A percentile compares a stretch with the other conserved stretches of the same genome.
Conservation (phyloP, 2,797 vertebrate species). For the Epinephelus awoara region DNA sequence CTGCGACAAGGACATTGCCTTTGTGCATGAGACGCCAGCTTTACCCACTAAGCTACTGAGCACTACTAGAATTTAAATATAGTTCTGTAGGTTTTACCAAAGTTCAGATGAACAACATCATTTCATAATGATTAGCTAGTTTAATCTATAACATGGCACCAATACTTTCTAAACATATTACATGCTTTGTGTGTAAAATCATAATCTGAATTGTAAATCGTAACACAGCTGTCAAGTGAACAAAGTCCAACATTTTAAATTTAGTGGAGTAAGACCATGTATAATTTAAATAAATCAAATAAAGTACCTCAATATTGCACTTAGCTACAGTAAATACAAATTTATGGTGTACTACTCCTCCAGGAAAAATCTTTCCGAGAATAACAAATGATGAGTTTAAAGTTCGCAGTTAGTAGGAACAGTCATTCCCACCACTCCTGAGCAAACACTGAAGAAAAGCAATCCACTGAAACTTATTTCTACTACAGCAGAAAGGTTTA, state of each 20-base stretch:
- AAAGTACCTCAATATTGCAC: not conserved
- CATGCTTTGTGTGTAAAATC: not conserved
- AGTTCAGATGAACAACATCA: slow-evolving; percentile 1
- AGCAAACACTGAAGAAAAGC: not conserved
- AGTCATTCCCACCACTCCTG: not conserved
- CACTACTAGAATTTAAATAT: not conserved
- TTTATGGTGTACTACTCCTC: not conserved
- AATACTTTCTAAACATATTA: not conserved
- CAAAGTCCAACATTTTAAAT: not conserved
- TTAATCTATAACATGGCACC: not conserved
- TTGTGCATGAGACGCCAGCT: too few relatives aligned
- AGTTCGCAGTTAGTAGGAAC: not conserved
- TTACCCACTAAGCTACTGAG: too few relatives aligned
- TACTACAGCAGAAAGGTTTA: not conserved
- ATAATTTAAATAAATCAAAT: not conserved
- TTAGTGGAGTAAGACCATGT: not conserved
- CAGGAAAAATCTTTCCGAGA: not conserved
- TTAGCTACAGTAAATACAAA: not conserved
- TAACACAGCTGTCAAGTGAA: not conserved
- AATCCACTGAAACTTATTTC: not conserved
- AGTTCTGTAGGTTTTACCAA: not conserved
- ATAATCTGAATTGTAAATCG: not conserved
- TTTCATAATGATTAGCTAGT: not conserved
- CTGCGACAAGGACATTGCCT: too few relatives aligned
- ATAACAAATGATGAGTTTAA: not conserved